Percentiles rank a stretch among this genome's conserved stretches.
Conservation (phyloP, 2,113 vertebrate genomes). For the Odocoileus hemionus region DNA sequence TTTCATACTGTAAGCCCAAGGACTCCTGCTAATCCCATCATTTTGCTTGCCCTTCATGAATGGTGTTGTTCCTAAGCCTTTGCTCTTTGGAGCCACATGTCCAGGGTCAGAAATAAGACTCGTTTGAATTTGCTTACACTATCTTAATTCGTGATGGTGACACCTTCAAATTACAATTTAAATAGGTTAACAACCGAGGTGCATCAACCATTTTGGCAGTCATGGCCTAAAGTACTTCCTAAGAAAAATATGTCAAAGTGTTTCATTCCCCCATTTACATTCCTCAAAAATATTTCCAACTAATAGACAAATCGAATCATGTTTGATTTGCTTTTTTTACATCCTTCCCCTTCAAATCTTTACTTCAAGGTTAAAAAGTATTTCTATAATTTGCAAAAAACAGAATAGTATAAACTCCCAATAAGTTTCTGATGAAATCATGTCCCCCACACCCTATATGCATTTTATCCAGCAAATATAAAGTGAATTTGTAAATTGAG, state of each 20-base stretch:
- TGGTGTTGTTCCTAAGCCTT: background rate
- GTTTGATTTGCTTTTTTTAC: background rate
- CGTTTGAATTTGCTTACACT: background rate
- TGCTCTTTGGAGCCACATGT: background rate
- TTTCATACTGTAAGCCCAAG: background rate
- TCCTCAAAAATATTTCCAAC: background rate
- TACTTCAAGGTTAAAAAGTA: background rate
- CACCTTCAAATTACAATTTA: background rate
- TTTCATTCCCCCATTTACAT: background rate
- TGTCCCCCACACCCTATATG: background rate
- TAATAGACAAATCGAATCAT: background rate
- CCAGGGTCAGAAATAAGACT: background rate
- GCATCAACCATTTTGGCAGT: background rate
- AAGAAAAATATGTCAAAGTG: background rate
- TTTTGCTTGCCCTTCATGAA: background rate
- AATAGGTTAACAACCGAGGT: background rate
- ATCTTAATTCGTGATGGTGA: background rate
- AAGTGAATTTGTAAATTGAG: constrained; percentile 55
- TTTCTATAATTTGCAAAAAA: constrained; percentile 3
- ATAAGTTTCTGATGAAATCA: constrained; percentile 49
- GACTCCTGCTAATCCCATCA: background rate
- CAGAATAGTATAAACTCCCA: constrained; percentile 25
- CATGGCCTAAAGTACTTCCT: background rate
- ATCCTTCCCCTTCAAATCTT: background rate
- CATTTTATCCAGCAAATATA: constrained; percentile 43